Conservation (phyloP, 2,888 invertebrate genomes). For the Anoplius nigerrimus region DNA sequence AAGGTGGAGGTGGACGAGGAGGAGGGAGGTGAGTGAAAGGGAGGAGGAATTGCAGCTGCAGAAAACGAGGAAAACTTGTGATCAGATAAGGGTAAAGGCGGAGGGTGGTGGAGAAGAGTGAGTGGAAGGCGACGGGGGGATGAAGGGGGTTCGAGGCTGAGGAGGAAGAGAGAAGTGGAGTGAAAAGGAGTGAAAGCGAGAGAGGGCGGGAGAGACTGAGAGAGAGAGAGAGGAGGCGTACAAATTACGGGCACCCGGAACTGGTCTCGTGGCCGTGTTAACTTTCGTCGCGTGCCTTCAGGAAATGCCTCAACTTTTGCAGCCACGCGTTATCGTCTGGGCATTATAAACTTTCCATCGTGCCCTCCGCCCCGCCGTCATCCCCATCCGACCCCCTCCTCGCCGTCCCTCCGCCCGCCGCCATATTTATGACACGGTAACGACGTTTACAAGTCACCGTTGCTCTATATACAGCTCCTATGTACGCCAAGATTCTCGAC, state of each 20-base stretch:
- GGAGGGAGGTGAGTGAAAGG: no score
- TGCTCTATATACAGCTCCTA: not conserved
- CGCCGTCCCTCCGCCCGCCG: slow-evolving; percentile 23
- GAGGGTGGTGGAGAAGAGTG: slow-evolving; percentile 16
- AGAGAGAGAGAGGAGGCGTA: slow-evolving; percentile 38
- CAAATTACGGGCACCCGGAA: slow-evolving; percentile 57
- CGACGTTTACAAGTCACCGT: slow-evolving; percentile 28
- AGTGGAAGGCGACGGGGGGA: not conserved
- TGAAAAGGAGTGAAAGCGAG: slow-evolving; percentile 37
- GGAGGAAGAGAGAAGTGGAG: slow-evolving; percentile 25
- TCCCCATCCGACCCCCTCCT: slow-evolving; percentile 31
- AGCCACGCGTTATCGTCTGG: slow-evolving; percentile 47
- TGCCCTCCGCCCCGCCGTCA: slow-evolving; percentile 34
- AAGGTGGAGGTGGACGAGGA: slow-evolving; percentile 27
- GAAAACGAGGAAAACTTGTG: slow-evolving; percentile 54
- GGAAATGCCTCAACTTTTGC: slow-evolving; percentile 56
- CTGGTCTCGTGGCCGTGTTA: slow-evolving; percentile 54
- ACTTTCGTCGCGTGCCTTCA: slow-evolving; percentile 51
- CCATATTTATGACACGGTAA: slow-evolving; percentile 32
- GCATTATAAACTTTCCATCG: slow-evolving; percentile 55
- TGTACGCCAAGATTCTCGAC: not conserved
- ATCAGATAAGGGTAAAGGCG: slow-evolving; percentile 52
- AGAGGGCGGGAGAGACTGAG: slow-evolving; percentile 16
- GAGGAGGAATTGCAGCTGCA: slow-evolving; percentile 52
- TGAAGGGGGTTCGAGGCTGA: slow-evolving; percentile 1